Conservation (phyloP, 2,797 vertebrate genomes). For the Anguilla obscura region DNA sequence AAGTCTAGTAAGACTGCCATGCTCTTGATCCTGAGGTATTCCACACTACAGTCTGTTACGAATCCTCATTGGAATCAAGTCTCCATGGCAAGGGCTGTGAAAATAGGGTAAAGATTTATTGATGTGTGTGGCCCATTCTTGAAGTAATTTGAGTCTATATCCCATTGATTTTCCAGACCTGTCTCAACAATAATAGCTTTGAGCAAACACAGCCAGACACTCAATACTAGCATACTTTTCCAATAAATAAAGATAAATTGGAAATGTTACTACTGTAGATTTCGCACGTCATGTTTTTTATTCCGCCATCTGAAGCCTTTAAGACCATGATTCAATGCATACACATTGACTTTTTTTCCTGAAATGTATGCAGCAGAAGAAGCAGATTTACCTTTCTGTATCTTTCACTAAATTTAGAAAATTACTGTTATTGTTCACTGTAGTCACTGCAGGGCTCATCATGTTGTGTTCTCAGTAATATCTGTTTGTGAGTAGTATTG, state of each 20-base stretch:
- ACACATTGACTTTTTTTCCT: too few species aligned
- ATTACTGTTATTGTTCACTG: too few species aligned
- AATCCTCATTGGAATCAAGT: not conserved
- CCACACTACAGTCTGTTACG: not conserved
- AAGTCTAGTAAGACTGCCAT: too few species aligned
- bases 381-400: too few species aligned
- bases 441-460: too few species aligned
- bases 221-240: not conserved
- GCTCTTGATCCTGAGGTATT: not conserved
- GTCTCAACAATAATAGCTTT: not conserved
- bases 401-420: too few species aligned
- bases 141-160: not conserved
- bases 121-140: not conserved
- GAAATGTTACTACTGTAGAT: not conserved
- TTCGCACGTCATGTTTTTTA: not conserved
- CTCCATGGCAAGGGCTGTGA: not conserved
- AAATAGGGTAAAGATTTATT: slow-evolving; percentile 1
- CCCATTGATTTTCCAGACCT: slow-evolving; percentile 16
- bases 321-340: too few species aligned
- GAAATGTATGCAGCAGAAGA: too few species aligned
- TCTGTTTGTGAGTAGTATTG: too few species aligned
- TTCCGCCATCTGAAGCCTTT: too few species aligned
- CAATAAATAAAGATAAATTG: not conserved
- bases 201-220: not conserved
- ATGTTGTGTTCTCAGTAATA: too few species aligned